Conservation (phyloP, 2,797 vertebrate genomes). For the Discoglossus pictus region DNA sequence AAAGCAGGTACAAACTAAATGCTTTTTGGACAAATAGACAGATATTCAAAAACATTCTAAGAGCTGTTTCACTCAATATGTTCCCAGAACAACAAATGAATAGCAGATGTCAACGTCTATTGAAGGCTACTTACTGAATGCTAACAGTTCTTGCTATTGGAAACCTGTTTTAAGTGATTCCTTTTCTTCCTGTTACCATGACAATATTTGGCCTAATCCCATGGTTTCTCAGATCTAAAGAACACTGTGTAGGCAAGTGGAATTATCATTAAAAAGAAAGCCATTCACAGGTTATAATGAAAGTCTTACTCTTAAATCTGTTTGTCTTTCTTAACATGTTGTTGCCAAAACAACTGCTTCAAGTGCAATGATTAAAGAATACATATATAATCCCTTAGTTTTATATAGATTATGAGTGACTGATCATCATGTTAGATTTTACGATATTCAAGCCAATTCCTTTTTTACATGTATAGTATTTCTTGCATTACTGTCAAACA, state of each 20-base stretch:
- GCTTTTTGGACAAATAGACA: slow-evolving; percentile 60
- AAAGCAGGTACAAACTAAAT: slow-evolving; percentile 60
- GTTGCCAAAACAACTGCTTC: slow-evolving; percentile 49
- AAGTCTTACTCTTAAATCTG: slow-evolving; percentile 53
- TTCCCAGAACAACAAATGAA: slow-evolving; percentile 72
- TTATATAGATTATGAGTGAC: not conserved
- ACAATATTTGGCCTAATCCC: slow-evolving; percentile 66
- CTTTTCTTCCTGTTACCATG: slow-evolving; percentile 70
- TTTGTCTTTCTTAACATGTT: slow-evolving; percentile 47
- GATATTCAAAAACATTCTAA: slow-evolving; percentile 62
- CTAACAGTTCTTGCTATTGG: slow-evolving; percentile 64
- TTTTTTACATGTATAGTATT: not conserved
- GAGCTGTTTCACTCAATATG: slow-evolving; percentile 64
- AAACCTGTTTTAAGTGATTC: slow-evolving; percentile 64
- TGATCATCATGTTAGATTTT: not conserved
- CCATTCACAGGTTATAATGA: slow-evolving; percentile 55
- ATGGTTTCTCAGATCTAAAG: slow-evolving; percentile 55
- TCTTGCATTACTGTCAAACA: not conserved
- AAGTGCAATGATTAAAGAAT: slow-evolving; percentile 33
- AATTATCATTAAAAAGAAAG: slow-evolving; percentile 63
- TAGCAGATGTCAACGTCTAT: slow-evolving; percentile 71
- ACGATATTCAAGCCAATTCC: not conserved
- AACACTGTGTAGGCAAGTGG: slow-evolving; percentile 61
- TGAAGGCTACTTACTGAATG: slow-evolving; percentile 66
- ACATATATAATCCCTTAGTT: not conserved